Evolutionary conservation across 2,113 vertebrate species (phyloP).

Genomic region (Ctenodactylus gundi): DNA sequence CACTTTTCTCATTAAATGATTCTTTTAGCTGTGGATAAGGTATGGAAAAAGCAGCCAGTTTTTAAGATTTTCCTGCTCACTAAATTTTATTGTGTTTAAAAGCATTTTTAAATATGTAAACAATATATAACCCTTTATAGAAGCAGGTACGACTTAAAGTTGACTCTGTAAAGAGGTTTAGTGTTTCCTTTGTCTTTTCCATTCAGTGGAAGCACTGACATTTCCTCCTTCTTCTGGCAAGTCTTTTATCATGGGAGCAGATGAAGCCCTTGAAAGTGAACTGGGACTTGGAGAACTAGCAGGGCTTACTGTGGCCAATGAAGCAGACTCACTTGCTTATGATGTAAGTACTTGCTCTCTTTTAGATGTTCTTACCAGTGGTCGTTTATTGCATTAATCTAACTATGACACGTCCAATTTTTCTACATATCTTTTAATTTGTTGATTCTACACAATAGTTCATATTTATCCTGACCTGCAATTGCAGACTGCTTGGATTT

Average conservation of each 20-base stretch:
- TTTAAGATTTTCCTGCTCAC: slow-evolving; percentile 15
- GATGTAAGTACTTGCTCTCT: slow-evolving; percentile 90
- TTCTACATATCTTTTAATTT: neutral
- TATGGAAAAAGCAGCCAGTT: neutral
- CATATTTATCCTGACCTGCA: neutral
- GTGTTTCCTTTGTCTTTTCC: slow-evolving; percentile 47
- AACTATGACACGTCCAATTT: neutral
- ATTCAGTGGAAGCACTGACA: slow-evolving; percentile 94
- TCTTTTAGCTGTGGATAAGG: neutral
- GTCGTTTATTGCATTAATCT: neutral
- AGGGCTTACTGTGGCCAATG: slow-evolving; percentile 98
- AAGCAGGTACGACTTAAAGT: neutral
- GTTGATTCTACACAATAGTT: neutral
- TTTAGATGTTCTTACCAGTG: neutral
- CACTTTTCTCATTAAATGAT: slow-evolving; percentile 47
- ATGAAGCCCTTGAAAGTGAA: slow-evolving; percentile 95
- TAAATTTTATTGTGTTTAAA: slow-evolving; percentile 48
- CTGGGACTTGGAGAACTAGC: slow-evolving; percentile 97
- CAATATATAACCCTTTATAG: neutral
- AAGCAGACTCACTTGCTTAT: slow-evolving; percentile 94
- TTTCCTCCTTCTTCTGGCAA: slow-evolving; percentile 97
- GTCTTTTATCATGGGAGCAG: slow-evolving; percentile 96
- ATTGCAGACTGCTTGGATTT: neutral
- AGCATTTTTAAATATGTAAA: slow-evolving; percentile 11
- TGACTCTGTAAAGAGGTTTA: neutral